Conservation (phyloP, 2,888 invertebrate species). For the Macrostomum cliftonense region DNA sequence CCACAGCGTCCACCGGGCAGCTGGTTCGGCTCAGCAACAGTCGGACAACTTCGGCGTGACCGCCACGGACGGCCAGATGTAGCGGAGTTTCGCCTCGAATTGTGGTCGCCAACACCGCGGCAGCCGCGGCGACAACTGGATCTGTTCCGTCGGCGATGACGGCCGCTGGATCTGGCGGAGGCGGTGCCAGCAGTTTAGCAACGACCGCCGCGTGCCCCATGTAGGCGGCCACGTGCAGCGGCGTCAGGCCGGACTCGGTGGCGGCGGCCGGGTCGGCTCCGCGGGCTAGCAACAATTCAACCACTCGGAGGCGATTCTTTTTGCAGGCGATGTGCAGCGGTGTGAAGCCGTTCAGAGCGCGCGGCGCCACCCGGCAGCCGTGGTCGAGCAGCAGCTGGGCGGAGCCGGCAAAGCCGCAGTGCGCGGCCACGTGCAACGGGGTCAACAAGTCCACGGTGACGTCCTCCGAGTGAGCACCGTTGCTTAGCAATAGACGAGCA, state of each 20-base stretch:
- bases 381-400: constrained; percentile 68
- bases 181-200: constrained; percentile 85
- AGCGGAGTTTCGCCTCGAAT: constrained; percentile 93
- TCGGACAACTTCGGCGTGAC: constrained; percentile 96
- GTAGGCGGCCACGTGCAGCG: constrained; percentile 91
- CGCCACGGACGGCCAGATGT: constrained; percentile 89
- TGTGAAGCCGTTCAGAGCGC: constrained; percentile 75
- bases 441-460: constrained; percentile 56
- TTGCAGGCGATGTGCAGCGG: constrained; percentile 97
- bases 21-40: constrained; percentile 77
- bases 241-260: constrained; percentile 71
- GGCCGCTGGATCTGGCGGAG: constrained; percentile 88
- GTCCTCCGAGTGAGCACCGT: constrained; percentile 70
- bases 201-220: constrained; percentile 99
- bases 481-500: constrained; percentile 82
- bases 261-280: constrained; percentile 72
- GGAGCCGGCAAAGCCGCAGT: constrained; percentile 93
- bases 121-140: constrained; percentile 56
- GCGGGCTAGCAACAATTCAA: constrained; percentile 83
- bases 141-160: constrained; percentile 83
- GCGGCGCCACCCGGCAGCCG: constrained; percentile 78
- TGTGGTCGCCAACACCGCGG: constrained; percentile 64
- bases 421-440: constrained; percentile 94
- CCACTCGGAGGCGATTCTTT: constrained; percentile 91
- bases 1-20: constrained; percentile 84